Base-by-base conservation (phyloP, 2,797 vertebrate genomes). In the Spheniscus humboldti region DNA sequence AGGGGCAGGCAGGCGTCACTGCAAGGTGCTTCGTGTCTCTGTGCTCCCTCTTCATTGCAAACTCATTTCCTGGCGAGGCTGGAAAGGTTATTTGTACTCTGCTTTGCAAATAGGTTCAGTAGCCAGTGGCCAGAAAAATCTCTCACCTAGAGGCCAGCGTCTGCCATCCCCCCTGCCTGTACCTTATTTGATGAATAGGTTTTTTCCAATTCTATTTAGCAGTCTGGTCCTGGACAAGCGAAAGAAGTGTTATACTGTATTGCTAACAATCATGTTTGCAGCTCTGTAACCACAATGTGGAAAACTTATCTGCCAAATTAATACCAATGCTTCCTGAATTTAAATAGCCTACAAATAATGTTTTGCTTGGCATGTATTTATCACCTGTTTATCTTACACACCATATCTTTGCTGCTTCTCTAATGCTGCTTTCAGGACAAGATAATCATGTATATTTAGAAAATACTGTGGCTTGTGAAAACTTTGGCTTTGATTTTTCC, bases 311-410 rank as follows among this genome's bases (percentile, higher is more conserved):
- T 89, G 59, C 52, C 74, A 63, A 77, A 82, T 85, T 73, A 59
- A 89, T 78, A 84, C 59, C 35, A 66, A 27, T 24, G 74, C 52
- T 94, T 86, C 80, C 77, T 68, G 68, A 73, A 80, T 86, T 71
- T 87, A 87, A 95, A 80, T 28, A 69, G 33, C 27, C 83, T 63
- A 43, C 39, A 84, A 81, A 57, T 68, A 22, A 73, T 25, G 20
- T 75, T 88, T 75, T 82, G 7, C 63, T 90, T 92, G 86, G 69
- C 50, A 14, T 35, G 48, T 56, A 67, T 75, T 92, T 96, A 81
- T 90, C 74, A 69, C 43, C n/a, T 67, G 3, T 75, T 84, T 86
- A 75, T 86, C 92, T 81, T 33, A 71, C 41, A 75, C 28, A 45
- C 10, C 4, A 0, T 39, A 73, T 50, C 55, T 86, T 62, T 1